Evolutionary conservation across 53 echinoderm and acorn worm species (phyloP).

Genomic region (Antedon mediterranea): DNA sequence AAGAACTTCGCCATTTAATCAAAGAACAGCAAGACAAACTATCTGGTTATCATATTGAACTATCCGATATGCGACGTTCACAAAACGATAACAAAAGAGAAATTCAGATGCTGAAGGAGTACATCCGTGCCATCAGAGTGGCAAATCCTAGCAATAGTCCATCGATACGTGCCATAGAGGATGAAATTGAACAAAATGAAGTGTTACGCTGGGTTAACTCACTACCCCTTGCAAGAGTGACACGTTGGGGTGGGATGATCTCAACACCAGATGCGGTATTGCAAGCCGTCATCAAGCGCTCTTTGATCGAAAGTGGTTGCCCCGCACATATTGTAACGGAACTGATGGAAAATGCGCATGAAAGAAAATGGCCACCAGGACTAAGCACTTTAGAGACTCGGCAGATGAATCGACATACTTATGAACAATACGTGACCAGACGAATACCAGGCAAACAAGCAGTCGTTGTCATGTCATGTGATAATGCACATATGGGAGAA

Average conservation of each 20-base stretch:
- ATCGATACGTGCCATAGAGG: constrained; percentile 88
- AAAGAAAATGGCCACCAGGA: constrained; percentile 93
- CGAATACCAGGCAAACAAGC: constrained; percentile 95
- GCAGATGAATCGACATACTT: constrained; percentile 91
- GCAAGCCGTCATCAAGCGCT: constrained; percentile 95
- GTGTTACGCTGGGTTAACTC: constrained; percentile 90
- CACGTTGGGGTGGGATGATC: constrained; percentile 98
- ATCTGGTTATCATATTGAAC: constrained; percentile 45
- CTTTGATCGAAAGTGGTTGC: constrained; percentile 80
- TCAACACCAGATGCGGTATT: constrained; percentile 93
- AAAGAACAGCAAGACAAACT: constrained; percentile 57
- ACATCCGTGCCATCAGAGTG: constrained; percentile 80
- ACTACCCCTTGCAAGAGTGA: constrained; percentile 73
- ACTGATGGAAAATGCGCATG: constrained; percentile 94
- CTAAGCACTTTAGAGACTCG: constrained; percentile 85
- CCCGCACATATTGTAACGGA: constrained; percentile 82
- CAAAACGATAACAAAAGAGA: constrained; percentile 60
- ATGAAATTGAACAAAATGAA: constrained; percentile 91
- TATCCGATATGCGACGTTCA: constrained; percentile 58
- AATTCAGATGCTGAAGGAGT: constrained; percentile 89
- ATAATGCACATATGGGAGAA: constrained; percentile 89
- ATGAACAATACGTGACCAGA: constrained; percentile 83
- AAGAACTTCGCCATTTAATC: constrained; percentile 57
- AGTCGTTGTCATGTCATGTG: constrained; percentile 86
- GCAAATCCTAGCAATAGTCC: constrained; percentile 79